phyloP scores from a whole-genome alignment of 2,888 invertebrate genomes.

The Netelia virgata region DNA sequence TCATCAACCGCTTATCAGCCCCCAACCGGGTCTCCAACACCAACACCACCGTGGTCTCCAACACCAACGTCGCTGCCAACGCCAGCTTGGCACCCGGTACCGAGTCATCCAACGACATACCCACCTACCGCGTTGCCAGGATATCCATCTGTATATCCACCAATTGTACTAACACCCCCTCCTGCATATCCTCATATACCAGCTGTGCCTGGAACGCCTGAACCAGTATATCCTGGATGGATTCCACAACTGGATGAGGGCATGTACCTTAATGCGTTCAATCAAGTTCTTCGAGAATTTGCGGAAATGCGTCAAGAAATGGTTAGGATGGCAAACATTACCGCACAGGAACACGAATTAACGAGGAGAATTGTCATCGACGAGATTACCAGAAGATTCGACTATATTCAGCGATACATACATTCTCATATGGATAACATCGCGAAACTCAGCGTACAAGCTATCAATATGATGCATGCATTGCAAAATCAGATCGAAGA shows the following conservation, averaged over 20 bases:
- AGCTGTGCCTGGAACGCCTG: background rate
- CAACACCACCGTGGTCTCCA: background rate
- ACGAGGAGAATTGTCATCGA: background rate
- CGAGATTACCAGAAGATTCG: background rate
- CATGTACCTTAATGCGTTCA: background rate
- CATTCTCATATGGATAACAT: background rate
- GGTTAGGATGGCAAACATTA: background rate
- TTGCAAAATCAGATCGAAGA: background rate
- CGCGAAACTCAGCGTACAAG: background rate
- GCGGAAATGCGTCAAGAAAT: background rate
- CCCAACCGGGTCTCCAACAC: background rate
- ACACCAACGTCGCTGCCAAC: background rate
- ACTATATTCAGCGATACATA: background rate
- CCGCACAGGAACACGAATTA: background rate
- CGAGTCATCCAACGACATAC: conserved; percentile 3
- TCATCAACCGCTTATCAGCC: background rate
- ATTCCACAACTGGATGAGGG: background rate
- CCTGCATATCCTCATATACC: background rate
- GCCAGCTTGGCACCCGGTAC: background rate
- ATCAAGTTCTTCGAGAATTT: conserved; percentile 7
- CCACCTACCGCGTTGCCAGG: background rate
- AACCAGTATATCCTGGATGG: background rate
- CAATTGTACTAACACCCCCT: background rate
- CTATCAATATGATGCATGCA: background rate
- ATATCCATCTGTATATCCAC: conserved; percentile 17